These are phyloP conservation scores for Cettia cetti DNA, from an alignment of 2,113 vertebrate species.

Conservation along the genomic window DNA sequence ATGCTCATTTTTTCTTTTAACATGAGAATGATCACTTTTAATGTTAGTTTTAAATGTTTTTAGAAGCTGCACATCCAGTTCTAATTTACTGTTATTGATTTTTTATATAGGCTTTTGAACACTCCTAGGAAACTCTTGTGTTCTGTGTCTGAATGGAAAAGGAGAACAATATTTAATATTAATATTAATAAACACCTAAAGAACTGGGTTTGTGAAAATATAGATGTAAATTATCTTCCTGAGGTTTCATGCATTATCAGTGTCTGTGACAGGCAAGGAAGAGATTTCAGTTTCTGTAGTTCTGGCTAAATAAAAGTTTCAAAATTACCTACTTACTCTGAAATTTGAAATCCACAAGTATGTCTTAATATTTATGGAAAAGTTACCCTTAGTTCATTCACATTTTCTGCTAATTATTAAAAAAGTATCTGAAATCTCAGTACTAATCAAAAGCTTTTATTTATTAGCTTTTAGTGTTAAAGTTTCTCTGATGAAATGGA, in stretches of 20 bases:
- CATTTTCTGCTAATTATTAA: not conserved
- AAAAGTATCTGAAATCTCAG: not conserved
- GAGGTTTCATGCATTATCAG: not conserved
- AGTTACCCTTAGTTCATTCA: not conserved
- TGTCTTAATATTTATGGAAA: not conserved
- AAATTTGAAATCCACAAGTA: not conserved
- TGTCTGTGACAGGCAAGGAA: not conserved
- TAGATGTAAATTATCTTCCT: not conserved
- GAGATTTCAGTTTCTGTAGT: not conserved
- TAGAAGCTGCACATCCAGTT: not conserved
- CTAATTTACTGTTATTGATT: not conserved
- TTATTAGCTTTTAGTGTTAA: not conserved
- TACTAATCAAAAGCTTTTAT: not conserved
- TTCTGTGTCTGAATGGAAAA: not conserved
- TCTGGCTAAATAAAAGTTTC: not conserved
- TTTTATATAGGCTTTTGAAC: not conserved
- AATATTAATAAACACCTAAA: not conserved
- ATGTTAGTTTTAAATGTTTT: not conserved
- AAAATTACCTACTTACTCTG: not conserved
- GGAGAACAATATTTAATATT: not conserved
- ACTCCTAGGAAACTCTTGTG: not conserved
- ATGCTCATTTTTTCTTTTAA: not conserved
- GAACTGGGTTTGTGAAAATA: not conserved
- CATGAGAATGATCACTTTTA: not conserved
- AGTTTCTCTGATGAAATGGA: not conserved